A percentile compares a stretch with the other conserved stretches of the same genome.
phyloP scores from a whole-genome alignment of 2,888 invertebrate genomes.

The Tinea semifulvella region DNA sequence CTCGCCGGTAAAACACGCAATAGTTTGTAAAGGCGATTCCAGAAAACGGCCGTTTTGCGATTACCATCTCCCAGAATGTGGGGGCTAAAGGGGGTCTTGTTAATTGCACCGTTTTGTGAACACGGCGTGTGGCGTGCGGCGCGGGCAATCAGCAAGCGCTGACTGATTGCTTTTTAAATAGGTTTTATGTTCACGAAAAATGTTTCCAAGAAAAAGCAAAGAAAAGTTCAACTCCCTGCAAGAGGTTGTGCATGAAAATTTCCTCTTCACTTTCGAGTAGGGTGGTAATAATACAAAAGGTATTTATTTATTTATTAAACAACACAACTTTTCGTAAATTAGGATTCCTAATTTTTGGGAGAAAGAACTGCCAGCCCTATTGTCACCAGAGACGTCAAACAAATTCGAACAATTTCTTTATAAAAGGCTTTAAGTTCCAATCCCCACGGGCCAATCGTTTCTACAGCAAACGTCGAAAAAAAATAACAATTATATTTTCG shows the following conservation, averaged over 20 bases:
- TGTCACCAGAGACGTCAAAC: too few species aligned
- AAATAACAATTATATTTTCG: too few species aligned
- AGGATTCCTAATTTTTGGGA: too few species aligned
- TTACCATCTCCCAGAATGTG: conserved; percentile 38
- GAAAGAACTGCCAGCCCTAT: too few species aligned
- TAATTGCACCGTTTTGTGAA: conserved; percentile 68
- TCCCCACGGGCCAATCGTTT: too few species aligned
- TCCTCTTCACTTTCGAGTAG: not conserved
- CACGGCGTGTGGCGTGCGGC: conserved; percentile 57
- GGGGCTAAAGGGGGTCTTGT: conserved; percentile 43
- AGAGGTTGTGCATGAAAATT: conserved; percentile 9
- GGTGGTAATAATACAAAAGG: conserved; percentile 4
- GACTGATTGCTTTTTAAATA: conserved; percentile 68
- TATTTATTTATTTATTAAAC: too few species aligned
- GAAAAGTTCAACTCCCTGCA: conserved; percentile 28
- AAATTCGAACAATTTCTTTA: too few species aligned
- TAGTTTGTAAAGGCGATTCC: conserved; percentile 62
- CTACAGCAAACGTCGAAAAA: too few species aligned
- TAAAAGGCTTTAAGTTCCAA: too few species aligned
- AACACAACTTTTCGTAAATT: too few species aligned
- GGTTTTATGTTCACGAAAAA: conserved; percentile 64
- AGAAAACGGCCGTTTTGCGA: conserved; percentile 67
- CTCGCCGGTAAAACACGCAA: conserved; percentile 47
- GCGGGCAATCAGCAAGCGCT: conserved; percentile 59
- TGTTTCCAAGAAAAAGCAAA: conserved; percentile 53